Evolutionary conservation across 2,113 vertebrate genomes (phyloP).

Genomic region (Thalassarche chlororhynchos): DNA sequence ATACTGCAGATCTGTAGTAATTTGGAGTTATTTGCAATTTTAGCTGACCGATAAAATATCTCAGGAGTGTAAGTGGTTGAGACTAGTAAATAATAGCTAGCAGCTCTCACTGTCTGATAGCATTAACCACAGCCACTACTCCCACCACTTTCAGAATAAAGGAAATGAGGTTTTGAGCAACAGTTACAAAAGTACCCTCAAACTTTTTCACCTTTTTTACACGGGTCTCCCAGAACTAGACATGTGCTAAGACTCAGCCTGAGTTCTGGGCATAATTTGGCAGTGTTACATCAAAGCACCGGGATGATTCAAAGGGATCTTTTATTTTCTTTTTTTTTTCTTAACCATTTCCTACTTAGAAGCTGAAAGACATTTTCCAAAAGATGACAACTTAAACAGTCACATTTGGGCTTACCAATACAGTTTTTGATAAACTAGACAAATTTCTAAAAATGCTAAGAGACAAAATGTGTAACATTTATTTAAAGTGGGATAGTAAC

Average conservation of each 20-base stretch:
- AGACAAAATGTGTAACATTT: not conserved
- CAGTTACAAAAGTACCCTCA: conserved; percentile 14
- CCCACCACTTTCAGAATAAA: not conserved
- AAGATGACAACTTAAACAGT: not conserved
- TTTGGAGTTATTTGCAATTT: not conserved
- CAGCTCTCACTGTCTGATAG: conserved; percentile 18
- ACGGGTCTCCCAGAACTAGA: not conserved
- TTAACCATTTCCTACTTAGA: not conserved
- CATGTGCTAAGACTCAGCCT: not conserved
- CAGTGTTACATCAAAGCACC: not conserved
- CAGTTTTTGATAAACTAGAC: not conserved
- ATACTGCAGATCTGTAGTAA: not conserved
- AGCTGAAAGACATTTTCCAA: not conserved
- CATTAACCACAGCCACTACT: not conserved
- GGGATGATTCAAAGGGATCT: not conserved
- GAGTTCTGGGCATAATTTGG: not conserved
- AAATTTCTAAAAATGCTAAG: not conserved
- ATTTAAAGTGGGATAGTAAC: not conserved
- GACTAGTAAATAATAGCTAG: conserved; percentile 5
- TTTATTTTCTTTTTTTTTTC: not conserved
- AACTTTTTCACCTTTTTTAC: not conserved
- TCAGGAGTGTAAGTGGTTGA: not conserved
- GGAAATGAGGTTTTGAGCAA: conserved; percentile 39
- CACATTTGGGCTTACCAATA: not conserved
- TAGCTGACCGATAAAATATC: not conserved